Conservation (phyloP, 2,113 vertebrate genomes). For the Gasterosteus aculeatus region DNA sequence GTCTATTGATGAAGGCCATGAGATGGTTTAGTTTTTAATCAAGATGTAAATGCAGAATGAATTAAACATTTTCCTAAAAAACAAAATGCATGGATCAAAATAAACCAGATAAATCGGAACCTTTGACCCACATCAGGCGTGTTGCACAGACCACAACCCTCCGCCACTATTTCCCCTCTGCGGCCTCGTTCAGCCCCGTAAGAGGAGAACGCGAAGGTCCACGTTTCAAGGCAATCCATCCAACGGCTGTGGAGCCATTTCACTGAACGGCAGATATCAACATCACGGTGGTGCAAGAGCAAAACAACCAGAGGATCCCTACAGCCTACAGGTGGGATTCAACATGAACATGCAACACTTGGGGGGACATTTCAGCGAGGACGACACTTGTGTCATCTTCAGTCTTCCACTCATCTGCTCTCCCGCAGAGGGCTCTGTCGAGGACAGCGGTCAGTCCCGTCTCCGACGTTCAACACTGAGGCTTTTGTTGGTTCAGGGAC, state of each 20-base stretch:
- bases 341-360: not conserved
- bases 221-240: no score
- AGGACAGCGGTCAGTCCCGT: constrained; percentile 18
- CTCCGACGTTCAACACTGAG: constrained; percentile 31
- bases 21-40: not conserved
- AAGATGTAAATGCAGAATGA: not conserved
- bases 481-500: constrained; percentile 64
- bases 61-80: no score
- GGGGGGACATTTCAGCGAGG: not conserved
- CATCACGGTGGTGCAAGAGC: not conserved
- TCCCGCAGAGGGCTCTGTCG: not conserved
- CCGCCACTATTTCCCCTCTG: no score
- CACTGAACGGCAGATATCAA: not conserved
- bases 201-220: not conserved
- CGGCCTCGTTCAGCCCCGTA: no score
- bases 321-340: not conserved
- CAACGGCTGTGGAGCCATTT: not conserved
- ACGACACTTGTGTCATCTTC: not conserved
- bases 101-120: no score
- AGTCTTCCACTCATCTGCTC: not conserved
- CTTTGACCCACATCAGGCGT: no score
- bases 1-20: not conserved
- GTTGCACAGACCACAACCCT: no score
- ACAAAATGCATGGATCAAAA: no score
- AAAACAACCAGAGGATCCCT: not conserved